Base-by-base conservation (phyloP, 2,888 invertebrate genomes). In the Penaeus monodon region DNA sequence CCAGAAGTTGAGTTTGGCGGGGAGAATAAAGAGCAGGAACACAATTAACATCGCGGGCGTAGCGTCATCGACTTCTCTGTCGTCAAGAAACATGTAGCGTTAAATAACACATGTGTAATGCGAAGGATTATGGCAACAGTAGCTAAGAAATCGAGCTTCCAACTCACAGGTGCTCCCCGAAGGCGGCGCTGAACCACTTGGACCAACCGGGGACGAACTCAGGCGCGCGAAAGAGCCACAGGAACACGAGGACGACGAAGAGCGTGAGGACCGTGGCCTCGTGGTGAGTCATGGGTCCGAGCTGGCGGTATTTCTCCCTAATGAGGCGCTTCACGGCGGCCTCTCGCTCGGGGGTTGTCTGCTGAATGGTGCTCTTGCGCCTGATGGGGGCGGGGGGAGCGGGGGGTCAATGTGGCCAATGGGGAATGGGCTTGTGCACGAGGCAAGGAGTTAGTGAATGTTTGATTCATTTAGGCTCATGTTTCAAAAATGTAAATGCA, bases 141-240 rank as follows among this genome's bases (percentile, higher is more conserved):
- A 57, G 14, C 12, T 57, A 57, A 57, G 1, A 44, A 17, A 57
- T 12, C 57, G 57, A 57, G 12, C 57, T 17, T 57, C 57, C 17
- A 14, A 77, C 77, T 77, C 27, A 77, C 77, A 77, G 14, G 27
- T 44, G n/a, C 27, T 77, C 84, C 17, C 65, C 78, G 68, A 83
- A 89, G 27, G 74, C 27, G 1, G 73, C 78, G 24, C 76, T 57
- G 73, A 90, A 84, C 57, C 81, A 74, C 4, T 79, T 33, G 27
- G 79, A 66, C 97, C 98, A 98, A 2, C 98, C 98, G 0, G 94
- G 93, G 91, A 97, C 95, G 92, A 98, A 96, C 89, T 97, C 96
- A 0, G 98, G 98, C 89, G 95, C 95, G 79, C 98, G 94, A 92
- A 97, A 96, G 92, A 98, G 96, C 95, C 98, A 98, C 91, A 98